Evolutionary conservation across 1,140 invertebrate species (phyloP).

Genomic region (Patella vulgata): DNA sequence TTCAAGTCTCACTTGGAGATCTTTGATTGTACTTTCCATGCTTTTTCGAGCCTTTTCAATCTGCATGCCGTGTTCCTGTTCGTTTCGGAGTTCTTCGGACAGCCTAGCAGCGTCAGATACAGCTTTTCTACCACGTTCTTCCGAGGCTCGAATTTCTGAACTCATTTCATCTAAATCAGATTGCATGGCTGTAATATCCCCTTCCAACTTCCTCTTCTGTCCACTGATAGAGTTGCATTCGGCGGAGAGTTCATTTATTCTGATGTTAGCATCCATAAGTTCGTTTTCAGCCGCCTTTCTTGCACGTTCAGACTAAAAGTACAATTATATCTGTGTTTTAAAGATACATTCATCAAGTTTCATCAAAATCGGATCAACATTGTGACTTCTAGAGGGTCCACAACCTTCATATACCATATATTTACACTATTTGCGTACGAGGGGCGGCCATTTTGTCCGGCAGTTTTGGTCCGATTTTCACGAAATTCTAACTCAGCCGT

Average conservation of each 20-base stretch:
- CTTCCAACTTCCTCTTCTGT: conserved; percentile 98
- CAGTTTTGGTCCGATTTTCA: too few relatives aligned
- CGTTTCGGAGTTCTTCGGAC: conserved; percentile 96
- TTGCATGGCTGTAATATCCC: conserved; percentile 95
- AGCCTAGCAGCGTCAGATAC: conserved; percentile 97
- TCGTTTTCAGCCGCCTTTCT: conserved; percentile 97
- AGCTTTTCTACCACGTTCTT: conserved; percentile 76
- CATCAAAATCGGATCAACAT: too few relatives aligned
- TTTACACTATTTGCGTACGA: too few relatives aligned
- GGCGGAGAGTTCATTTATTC: conserved; percentile 93
- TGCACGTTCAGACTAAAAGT: conserved; percentile 81
- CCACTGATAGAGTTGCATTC: conserved; percentile 91
- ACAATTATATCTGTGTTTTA: too few relatives aligned
- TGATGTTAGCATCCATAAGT: conserved; percentile 94
- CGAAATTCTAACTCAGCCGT: too few relatives aligned
- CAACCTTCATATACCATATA: too few relatives aligned
- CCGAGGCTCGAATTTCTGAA: conserved; percentile 60
- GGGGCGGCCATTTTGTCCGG: too few relatives aligned
- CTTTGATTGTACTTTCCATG: conserved; percentile 97
- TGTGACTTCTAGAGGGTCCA: too few relatives aligned
- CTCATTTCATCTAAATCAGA: conserved; percentile 66
- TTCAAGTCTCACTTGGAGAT: conserved; percentile 92
- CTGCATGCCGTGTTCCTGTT: conserved; percentile 97
- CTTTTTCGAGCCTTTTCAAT: conserved; percentile 98
- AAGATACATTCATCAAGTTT: too few relatives aligned